Base-by-base conservation (phyloP, 2,888 invertebrate species). In the Dorcus hopei region DNA sequence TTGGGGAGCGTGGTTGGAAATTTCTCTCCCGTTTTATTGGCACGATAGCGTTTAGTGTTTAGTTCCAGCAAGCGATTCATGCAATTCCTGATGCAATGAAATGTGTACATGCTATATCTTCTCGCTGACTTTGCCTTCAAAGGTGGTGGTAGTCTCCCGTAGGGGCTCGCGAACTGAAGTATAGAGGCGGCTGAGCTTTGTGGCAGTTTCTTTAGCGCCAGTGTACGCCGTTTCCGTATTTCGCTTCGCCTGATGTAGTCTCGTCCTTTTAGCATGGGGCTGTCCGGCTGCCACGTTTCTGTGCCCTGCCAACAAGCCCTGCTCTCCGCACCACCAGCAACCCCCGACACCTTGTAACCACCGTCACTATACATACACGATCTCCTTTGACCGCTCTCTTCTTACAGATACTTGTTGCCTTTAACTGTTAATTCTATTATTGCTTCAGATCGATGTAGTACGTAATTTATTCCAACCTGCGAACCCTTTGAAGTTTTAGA, bases 61-160 rank as follows among this genome's bases (percentile, higher is more conserved):
- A 65, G 63, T 67, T 65, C 65, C 68, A 63, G 49, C 63, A 66
- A 69, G 70, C 71, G 68, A 68, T 66, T 66, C 62, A 61, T 66
- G 71, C 72, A 70, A 72, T 73, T 76, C 74, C 74, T 74, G 72
- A 75, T 75, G 75, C 76, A 75, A 74, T 76, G 73, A 76, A 70
- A 66, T 73, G 70, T 72, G 68, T 68, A 65, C 62, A 68, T 72
- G 70, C 68, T 56, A 48, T 70, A 58, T 69, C 63, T 66, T 65
- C 49, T 65, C 57, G 65, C 65, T 68, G 65, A 63, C 59, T 62
- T 60, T 63, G 62, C 61, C 54, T 59, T 55, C 45, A 54, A 51
- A 63, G 59, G 63, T 63, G 67, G 61, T 59, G 61, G 64, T 65
- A 65, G 57, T 64, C 54, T 63, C 62, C 49, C 61, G 58, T 63